Evolutionary conservation across 2,113 vertebrate genomes (phyloP).

Genomic region (Tyrannus savana): DNA sequence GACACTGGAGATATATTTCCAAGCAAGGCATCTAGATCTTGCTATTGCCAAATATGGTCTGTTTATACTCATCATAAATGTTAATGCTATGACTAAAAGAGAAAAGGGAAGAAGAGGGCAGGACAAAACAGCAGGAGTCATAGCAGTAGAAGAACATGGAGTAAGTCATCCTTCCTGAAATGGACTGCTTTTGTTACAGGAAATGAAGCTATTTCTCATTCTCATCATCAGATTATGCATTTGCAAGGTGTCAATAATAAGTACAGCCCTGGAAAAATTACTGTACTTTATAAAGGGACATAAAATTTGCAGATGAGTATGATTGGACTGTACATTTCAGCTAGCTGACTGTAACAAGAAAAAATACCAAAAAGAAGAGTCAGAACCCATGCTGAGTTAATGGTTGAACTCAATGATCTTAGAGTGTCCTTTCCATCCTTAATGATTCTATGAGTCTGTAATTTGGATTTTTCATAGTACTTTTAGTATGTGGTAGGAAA

Average conservation of each 20-base stretch:
- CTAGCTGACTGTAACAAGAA: neutral
- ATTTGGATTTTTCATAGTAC: neutral
- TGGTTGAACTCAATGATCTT: neutral
- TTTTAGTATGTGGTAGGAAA: neutral
- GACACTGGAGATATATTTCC: neutral
- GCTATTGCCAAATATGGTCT: neutral
- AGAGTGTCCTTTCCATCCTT: neutral
- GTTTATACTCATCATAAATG: conserved; percentile 20
- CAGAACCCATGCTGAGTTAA: neutral
- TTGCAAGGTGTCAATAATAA: neutral
- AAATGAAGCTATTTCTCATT: neutral
- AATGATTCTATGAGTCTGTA: neutral
- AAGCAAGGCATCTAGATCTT: neutral
- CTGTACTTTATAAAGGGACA: neutral
- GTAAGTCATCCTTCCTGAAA: conserved; percentile 3
- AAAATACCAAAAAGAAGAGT: neutral
- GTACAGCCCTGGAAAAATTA: neutral
- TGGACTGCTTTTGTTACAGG: neutral
- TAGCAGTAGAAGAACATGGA: neutral
- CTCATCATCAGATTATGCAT: neutral
- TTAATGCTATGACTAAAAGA: neutral
- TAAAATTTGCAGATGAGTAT: neutral
- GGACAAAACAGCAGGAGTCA: neutral
- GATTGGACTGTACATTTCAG: neutral
- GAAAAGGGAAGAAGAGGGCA: neutral